phyloP scores from a whole-genome alignment of 1,140 invertebrate genomes.

The Drosophila arizonae region DNA sequence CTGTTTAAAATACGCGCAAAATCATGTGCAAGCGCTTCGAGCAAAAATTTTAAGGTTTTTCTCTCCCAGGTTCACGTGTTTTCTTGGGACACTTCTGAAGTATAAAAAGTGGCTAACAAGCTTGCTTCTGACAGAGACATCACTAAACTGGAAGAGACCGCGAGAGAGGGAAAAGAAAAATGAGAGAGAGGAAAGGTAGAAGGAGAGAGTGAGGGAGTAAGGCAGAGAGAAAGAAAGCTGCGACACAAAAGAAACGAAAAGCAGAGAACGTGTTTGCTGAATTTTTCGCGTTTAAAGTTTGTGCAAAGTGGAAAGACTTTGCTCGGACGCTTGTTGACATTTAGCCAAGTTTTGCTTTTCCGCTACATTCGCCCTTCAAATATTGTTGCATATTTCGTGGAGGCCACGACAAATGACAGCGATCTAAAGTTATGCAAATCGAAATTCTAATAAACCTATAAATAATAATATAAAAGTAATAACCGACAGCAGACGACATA shows the following conservation, averaged over 20 bases:
- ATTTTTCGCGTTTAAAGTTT: slow-evolving; percentile 37
- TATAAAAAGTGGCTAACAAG: slow-evolving; percentile 39
- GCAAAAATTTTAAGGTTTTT: slow-evolving; percentile 52
- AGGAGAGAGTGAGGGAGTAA: background rate
- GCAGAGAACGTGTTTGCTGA: background rate
- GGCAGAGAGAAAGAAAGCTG: background rate
- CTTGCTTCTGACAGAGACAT: slow-evolving; percentile 32
- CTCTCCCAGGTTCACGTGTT: slow-evolving; percentile 9
- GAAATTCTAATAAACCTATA: slow-evolving; percentile 9
- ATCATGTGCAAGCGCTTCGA: slow-evolving; percentile 70
- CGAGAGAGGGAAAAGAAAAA: background rate
- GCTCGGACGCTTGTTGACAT: slow-evolving; percentile 26
- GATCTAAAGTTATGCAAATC: slow-evolving; percentile 16
- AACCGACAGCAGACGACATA: background rate
- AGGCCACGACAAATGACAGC: slow-evolving; percentile 3
- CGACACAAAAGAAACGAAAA: background rate
- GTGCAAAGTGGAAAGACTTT: slow-evolving; percentile 21
- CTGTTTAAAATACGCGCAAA: slow-evolving; percentile 40
- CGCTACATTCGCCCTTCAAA: background rate
- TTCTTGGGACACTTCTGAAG: background rate
- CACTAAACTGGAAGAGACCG: too few species aligned
- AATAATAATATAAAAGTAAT: slow-evolving; percentile 5
- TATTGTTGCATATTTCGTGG: slow-evolving; percentile 34
- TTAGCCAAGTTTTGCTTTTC: slow-evolving; percentile 13
- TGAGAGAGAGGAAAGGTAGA: background rate